phyloP scores from a whole-genome alignment of 2,797 vertebrate species.

The Nannoperca obscura region DNA sequence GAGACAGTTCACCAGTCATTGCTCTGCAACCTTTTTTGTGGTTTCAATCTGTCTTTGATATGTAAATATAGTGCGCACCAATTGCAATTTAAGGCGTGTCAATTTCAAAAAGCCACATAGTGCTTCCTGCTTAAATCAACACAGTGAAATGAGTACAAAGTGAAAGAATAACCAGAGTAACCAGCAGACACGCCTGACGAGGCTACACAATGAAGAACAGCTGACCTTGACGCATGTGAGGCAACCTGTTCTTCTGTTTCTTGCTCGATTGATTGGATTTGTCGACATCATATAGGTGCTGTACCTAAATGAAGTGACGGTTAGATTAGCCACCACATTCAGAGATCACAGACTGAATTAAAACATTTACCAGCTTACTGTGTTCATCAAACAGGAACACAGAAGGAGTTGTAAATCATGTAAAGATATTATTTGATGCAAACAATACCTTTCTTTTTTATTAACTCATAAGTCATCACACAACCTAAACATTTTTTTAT shows the following conservation, averaged over 20 bases:
- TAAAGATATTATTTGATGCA: not conserved
- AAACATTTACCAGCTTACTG: not conserved
- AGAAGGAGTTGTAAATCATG: not conserved
- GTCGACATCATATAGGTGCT: slow-evolving; percentile 80
- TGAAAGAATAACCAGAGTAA: not conserved
- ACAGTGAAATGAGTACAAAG: not conserved
- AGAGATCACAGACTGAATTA: not conserved
- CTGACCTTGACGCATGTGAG: slow-evolving; percentile 74
- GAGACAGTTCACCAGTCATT: not conserved
- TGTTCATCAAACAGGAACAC: not conserved
- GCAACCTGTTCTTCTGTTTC: slow-evolving; percentile 59
- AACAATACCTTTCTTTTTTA: not conserved
- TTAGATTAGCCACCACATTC: not conserved
- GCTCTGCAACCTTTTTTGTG: not conserved
- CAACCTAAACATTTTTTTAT: not conserved
- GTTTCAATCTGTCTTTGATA: not conserved
- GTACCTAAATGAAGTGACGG: slow-evolving; percentile 81
- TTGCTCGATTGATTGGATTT: slow-evolving; percentile 43
- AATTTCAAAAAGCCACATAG: not conserved
- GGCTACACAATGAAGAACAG: not conserved
- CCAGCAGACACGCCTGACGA: not conserved
- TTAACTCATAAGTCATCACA: not conserved
- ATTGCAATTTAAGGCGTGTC: not conserved
- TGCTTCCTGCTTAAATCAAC: not conserved
- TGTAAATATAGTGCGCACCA: not conserved